Evolutionary conservation across 2,113 vertebrate genomes (phyloP), one percentile per base, ranked within the genome.

Genomic region (Salvelinus fontinalis): DNA sequence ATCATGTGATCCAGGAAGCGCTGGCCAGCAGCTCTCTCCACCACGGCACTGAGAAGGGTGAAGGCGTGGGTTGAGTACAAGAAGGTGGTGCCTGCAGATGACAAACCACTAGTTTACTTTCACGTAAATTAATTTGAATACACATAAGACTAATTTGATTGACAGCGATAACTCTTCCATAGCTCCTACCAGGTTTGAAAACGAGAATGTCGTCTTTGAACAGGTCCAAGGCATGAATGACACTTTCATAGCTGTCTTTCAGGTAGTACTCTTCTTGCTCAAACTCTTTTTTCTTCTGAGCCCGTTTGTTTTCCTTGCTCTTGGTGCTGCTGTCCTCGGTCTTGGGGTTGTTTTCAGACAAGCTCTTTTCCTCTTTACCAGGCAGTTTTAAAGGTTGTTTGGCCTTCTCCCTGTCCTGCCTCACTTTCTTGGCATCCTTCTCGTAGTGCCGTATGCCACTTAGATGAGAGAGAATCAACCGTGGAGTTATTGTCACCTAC

Each of bases 391-490:
- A 67, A 70, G 89, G 90, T 84, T 89, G 91, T 77, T 95, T 96
- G 1, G 92, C 91, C 82, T 96, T 97, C 57, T 91, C 91, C 66
- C 75, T 92, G 81, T 95, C 93, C 81, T 98, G 95, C 73, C 92
- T 95, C 76, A 98, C 95, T 90, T 97, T 99, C 75, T 93, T 87
- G 75, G 92, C 83, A 75, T 99, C 96, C 85, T 97, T 99, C 79
- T 99, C 98, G 77, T 99, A 99, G 81, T 99, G 98, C 70, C 97
- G 95, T 81, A 99, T 99, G 18, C 98, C 98, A 87, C 97, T 99
- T 81, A 99, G 86, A 73, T 99, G 98, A 49, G 98, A 99, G 78
- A 97, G 92, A 70, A 99, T 81, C 88, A 97, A 91, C 64, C 97
- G 94, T 39, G 96, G 89, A 6, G 97, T 99, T 89, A 99, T 93